Evolutionary conservation across 1,140 invertebrate species (phyloP).

Genomic region (Aradophagus sp.): DNA sequence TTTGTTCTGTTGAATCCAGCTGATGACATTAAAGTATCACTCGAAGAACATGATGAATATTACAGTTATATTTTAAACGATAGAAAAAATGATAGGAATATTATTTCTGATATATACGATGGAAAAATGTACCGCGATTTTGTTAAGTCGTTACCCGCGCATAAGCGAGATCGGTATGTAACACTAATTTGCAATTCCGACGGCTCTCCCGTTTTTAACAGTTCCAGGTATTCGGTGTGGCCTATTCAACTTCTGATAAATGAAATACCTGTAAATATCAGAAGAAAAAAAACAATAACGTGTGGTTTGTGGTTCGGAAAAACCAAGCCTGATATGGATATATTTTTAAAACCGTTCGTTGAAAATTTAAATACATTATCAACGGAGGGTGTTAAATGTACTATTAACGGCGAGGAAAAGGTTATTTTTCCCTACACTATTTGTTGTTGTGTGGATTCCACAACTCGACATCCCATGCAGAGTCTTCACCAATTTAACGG

Average conservation of each 20-base stretch:
- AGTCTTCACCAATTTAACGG: slow-evolving; percentile 17
- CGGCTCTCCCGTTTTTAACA: slow-evolving; percentile 16
- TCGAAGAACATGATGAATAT: slow-evolving; percentile 12
- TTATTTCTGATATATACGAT: slow-evolving; percentile 17
- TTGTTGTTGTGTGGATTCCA: slow-evolving; percentile 19
- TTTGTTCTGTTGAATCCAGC: slow-evolving; percentile 8
- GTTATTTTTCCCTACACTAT: slow-evolving; percentile 6
- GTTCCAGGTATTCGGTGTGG: slow-evolving; percentile 8
- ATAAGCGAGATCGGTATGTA: slow-evolving; percentile 3
- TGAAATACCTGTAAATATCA: slow-evolving; percentile 22
- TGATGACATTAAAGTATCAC: slow-evolving; percentile 15
- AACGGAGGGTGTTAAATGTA: slow-evolving; percentile 7
- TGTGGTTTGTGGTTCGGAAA: slow-evolving; percentile 26
- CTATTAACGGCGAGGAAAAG: slow-evolving; percentile 6
- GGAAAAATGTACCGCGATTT: slow-evolving; percentile 12
- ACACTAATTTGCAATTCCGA: slow-evolving; percentile 23
- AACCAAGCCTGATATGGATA: not conserved
- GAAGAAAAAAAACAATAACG: slow-evolving; percentile 12
- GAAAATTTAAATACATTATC: slow-evolving; percentile 10
- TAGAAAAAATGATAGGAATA: not conserved
- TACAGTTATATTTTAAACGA: slow-evolving; percentile 11
- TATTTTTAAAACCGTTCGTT: slow-evolving; percentile 16
- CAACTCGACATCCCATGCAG: slow-evolving; percentile 12
- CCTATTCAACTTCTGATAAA: slow-evolving; percentile 25
- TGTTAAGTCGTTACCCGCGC: slow-evolving; percentile 1